Percentiles rank a stretch among this genome's conserved stretches.
Evolutionary conservation across 1,140 invertebrate species (phyloP).

Genomic region (Drosophila arizonae): DNA sequence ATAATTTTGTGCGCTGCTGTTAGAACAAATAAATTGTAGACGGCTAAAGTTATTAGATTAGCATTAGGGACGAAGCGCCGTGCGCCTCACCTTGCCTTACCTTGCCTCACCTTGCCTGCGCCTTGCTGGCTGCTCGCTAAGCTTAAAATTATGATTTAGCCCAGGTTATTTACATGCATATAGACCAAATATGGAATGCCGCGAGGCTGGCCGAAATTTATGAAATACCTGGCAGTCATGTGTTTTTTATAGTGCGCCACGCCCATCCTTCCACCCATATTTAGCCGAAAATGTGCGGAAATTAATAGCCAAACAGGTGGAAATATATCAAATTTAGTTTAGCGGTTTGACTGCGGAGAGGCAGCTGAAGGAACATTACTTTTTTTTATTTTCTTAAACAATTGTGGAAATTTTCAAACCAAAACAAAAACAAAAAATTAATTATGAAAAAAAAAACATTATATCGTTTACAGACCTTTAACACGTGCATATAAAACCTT

Average conservation of each 20-base stretch:
- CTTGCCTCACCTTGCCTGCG: background rate
- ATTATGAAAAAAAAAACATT: too few species aligned
- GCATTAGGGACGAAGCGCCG: slow-evolving; percentile 60
- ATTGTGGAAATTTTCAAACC: slow-evolving; percentile 71
- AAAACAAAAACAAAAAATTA: too few species aligned
- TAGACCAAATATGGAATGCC: slow-evolving; percentile 56
- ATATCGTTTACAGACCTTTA: too few species aligned
- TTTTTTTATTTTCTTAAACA: slow-evolving; percentile 51
- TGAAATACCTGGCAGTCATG: slow-evolving; percentile 70
- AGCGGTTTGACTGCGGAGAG: background rate
- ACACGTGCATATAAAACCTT: too few species aligned
- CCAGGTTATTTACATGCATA: slow-evolving; percentile 74
- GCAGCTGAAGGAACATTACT: too few species aligned
- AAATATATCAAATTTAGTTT: slow-evolving; percentile 4
- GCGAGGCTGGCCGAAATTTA: slow-evolving; percentile 58
- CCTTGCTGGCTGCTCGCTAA: slow-evolving; percentile 36
- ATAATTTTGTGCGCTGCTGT: slow-evolving; percentile 81
- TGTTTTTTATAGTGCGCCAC: slow-evolving; percentile 68
- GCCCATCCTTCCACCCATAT: slow-evolving; percentile 1
- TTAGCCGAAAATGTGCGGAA: slow-evolving; percentile 18
- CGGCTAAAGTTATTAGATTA: slow-evolving; percentile 81
- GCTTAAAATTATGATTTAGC: slow-evolving; percentile 78
- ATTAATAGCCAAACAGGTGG: slow-evolving; percentile 25
- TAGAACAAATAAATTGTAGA: slow-evolving; percentile 77
- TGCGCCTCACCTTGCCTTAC: background rate